These are phyloP conservation scores for Patella ulyssiponensis DNA, from an alignment of 2,888 invertebrate genomes.

Conservation along the genomic window DNA sequence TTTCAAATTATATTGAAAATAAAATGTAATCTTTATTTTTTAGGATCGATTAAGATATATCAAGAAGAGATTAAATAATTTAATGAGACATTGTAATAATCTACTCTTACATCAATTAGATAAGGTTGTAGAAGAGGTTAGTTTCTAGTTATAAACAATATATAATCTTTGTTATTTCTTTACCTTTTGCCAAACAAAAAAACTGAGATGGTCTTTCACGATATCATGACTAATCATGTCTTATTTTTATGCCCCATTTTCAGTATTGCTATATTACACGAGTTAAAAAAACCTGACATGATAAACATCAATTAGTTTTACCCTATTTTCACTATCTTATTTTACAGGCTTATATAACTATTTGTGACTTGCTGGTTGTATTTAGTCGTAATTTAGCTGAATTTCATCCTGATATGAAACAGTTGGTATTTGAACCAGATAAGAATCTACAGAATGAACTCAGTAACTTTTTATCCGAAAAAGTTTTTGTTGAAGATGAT, in stretches of 20 bases:
- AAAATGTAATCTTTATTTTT: slow-evolving; percentile 3
- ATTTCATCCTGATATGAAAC: slow-evolving; percentile 57
- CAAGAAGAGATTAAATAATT: slow-evolving; percentile 80
- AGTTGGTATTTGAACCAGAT: slow-evolving; percentile 87
- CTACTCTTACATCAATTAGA: slow-evolving; percentile 81
- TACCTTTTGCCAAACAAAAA: no score
- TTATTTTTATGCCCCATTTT: no score
- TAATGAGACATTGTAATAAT: slow-evolving; percentile 81
- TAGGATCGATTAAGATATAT: slow-evolving; percentile 76
- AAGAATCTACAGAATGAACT: slow-evolving; percentile 84
- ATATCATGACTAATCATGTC: no score
- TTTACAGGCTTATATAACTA: slow-evolving; percentile 88
- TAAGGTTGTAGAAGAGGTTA: slow-evolving; percentile 83
- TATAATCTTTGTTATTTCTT: no score
- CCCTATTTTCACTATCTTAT: background rate
- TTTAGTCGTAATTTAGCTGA: slow-evolving; percentile 87
- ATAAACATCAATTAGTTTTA: no score
- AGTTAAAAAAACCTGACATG: no score
- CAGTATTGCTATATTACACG: no score
- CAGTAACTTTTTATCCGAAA: slow-evolving; percentile 91
- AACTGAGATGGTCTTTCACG: no score
- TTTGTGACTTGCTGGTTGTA: slow-evolving; percentile 94
- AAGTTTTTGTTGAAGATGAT: slow-evolving; percentile 93
- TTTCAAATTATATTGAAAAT: no score
- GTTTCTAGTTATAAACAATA: slow-evolving; percentile 34